A percentile compares a stretch with the other conserved stretches of the same genome.
Evolutionary conservation across 2,113 vertebrate species (phyloP).

Genomic region (Tringa solitaria): DNA sequence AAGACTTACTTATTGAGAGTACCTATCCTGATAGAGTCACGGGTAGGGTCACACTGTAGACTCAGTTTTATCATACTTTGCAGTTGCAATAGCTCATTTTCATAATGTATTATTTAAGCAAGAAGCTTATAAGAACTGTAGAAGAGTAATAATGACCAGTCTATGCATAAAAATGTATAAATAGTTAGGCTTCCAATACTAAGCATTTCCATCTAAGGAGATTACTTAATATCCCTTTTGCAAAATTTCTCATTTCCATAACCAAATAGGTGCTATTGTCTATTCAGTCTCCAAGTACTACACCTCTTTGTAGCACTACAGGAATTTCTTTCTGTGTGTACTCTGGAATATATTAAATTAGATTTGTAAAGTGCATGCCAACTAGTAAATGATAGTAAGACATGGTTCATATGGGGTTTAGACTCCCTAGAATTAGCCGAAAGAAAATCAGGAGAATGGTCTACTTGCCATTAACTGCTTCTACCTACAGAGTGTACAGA

Average conservation of each 20-base stretch:
- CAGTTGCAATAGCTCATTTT: constrained; percentile 68
- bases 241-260: constrained; percentile 55
- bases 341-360: constrained; percentile 11
- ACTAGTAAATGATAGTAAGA: constrained; percentile 18
- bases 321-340: neutral
- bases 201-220: constrained; percentile 58
- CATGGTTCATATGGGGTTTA: neutral
- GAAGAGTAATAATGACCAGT: constrained; percentile 66
- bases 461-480: neutral
- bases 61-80: constrained; percentile 57
- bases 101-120: constrained; percentile 68
- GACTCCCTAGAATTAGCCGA: neutral
- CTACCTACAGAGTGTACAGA: constrained; percentile 10
- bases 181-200: constrained; percentile 48
- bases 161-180: constrained; percentile 50
- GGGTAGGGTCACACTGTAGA: constrained; percentile 46
- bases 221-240: constrained; percentile 47
- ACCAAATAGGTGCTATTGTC: constrained; percentile 46
- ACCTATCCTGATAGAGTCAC: constrained; percentile 59
- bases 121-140: constrained; percentile 52
- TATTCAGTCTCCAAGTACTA: neutral
- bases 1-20: constrained; percentile 60
- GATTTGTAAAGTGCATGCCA: neutral
- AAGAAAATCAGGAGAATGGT: constrained; percentile 4
- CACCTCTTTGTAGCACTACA: constrained; percentile 7